Evolutionary conservation across 2,797 vertebrate genomes (phyloP).

Genomic region (Megalops cyprinoides): DNA sequence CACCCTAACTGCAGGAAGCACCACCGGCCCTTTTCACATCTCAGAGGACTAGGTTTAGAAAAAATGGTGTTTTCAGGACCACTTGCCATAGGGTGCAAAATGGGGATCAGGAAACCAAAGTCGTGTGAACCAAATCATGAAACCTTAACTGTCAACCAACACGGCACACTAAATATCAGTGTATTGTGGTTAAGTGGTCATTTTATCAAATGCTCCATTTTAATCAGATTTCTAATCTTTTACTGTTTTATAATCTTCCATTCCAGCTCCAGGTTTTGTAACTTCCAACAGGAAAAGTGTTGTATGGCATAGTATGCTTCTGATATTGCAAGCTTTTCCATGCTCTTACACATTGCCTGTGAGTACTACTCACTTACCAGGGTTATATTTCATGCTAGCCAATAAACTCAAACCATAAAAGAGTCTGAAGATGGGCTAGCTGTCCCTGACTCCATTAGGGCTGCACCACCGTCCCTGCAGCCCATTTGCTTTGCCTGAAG

Average conservation of each 20-base stretch:
- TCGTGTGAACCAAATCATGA: not conserved
- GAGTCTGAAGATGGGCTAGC: not conserved
- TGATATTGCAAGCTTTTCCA: too few species aligned
- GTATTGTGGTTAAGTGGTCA: not conserved
- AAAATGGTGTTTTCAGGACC: not conserved
- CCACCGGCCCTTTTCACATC: not conserved
- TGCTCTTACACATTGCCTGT: not conserved
- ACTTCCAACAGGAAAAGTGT: not conserved
- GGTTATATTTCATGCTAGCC: not conserved
- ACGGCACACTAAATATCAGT: too few species aligned
- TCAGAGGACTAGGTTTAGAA: not conserved
- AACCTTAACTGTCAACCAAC: not conserved
- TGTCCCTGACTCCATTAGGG: not conserved
- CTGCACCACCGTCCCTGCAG: not conserved
- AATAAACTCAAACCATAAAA: not conserved
- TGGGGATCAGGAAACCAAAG: not conserved
- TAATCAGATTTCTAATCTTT: too few species aligned
- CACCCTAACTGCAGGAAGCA: not conserved
- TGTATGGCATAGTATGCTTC: not conserved
- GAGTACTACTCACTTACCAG: not conserved
- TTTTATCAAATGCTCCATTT: too few species aligned
- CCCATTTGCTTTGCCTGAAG: constrained; percentile 1
- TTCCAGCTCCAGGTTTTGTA: not conserved
- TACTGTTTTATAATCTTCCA: not conserved
- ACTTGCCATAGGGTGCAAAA: not conserved